Evolutionary conservation across 1,140 invertebrate genomes (phyloP).

Genomic region (Schmidtea mediterranea): DNA sequence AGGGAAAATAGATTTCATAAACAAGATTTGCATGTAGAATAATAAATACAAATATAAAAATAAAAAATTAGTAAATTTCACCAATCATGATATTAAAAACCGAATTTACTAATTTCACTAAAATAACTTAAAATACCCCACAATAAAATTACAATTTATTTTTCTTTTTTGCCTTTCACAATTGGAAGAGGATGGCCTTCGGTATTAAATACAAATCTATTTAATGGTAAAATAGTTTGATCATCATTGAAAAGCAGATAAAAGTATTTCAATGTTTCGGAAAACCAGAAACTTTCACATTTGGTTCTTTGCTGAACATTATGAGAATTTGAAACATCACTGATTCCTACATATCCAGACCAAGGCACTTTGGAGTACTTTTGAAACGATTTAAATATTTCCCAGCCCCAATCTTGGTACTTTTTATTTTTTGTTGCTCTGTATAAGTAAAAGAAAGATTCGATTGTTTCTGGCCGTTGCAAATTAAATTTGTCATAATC

Average conservation of each 20-base stretch:
- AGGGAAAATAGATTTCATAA: too few relatives aligned
- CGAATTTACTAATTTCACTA: too few relatives aligned
- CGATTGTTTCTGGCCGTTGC: conserved; percentile 65
- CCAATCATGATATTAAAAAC: too few relatives aligned
- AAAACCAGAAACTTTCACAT: conserved; percentile 68
- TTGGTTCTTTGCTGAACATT: conserved; percentile 35
- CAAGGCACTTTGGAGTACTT: conserved; percentile 62
- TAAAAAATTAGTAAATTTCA: too few relatives aligned
- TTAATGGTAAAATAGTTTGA: conserved; percentile 45
- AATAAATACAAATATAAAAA: too few relatives aligned
- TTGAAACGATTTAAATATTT: conserved; percentile 61
- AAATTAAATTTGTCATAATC: conserved; percentile 3
- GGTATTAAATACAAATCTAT: conserved; percentile 88
- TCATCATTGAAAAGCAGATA: conserved; percentile 89
- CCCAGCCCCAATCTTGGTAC: conserved; percentile 93
- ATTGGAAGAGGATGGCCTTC: conserved; percentile 82
- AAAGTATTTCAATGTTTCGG: conserved; percentile 93
- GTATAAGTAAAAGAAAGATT: conserved; percentile 89
- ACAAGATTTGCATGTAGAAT: too few relatives aligned
- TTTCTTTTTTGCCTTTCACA: not conserved
- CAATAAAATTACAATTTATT: too few relatives aligned
- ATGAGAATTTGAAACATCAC: conserved; percentile 51
- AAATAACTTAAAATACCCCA: too few relatives aligned
- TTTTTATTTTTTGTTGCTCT: conserved; percentile 73
- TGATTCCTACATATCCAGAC: conserved; percentile 62